Conservation (phyloP, 2,888 invertebrate genomes). For the Latrodectus hesperus region DNA sequence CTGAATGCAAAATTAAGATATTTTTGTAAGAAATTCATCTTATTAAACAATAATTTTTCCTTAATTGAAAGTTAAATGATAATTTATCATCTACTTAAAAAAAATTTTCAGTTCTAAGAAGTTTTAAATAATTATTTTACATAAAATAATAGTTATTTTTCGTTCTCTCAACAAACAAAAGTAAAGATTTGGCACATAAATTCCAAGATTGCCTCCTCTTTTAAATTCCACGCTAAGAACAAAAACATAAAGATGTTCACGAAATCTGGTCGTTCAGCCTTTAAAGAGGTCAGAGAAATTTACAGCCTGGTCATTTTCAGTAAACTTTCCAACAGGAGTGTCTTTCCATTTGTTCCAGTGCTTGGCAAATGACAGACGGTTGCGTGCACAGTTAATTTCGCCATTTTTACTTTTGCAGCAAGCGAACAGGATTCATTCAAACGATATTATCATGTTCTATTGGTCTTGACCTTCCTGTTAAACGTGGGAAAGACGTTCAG, state of each 20-base stretch:
- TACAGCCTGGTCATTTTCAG: not conserved
- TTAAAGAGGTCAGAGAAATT: not conserved
- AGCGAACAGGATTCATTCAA: not conserved
- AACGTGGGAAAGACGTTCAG: not conserved
- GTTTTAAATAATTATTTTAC: too few species aligned
- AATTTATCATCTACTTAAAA: too few species aligned
- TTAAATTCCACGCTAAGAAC: too few species aligned
- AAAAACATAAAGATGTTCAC: not conserved
- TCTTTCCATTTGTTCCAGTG: not conserved
- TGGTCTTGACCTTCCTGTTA: conserved; percentile 1
- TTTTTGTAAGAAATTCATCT: too few species aligned
- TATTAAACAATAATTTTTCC: too few species aligned
- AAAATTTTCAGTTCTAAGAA: too few species aligned
- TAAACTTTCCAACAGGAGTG: not conserved
- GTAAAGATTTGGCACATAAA: too few species aligned
- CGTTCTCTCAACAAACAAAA: too few species aligned
- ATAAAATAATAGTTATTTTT: too few species aligned
- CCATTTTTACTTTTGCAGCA: not conserved
- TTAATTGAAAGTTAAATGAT: too few species aligned
- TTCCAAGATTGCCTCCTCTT: too few species aligned
- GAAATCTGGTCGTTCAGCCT: not conserved
- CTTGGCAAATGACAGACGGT: not conserved
- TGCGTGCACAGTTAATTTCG: not conserved
- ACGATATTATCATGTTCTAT: not conserved
- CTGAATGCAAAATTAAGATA: too few species aligned